Base-by-base conservation (phyloP, 2,113 vertebrate species). In the Coryphaenoides rupestris region DNA sequence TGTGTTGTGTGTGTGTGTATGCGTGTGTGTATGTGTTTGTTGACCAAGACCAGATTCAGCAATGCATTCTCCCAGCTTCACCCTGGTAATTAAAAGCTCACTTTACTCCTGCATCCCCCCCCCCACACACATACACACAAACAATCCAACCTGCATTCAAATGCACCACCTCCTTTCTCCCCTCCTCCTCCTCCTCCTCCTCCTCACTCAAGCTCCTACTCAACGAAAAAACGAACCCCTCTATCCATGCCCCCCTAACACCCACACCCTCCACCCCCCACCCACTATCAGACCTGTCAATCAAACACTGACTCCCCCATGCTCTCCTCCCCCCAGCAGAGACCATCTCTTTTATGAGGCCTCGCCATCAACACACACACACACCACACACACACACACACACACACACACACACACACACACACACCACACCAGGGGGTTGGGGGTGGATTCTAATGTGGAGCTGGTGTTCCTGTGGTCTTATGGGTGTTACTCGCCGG, bases 81-180 rank as follows among this genome's bases (percentile, higher is more conserved):
- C 90, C 91, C 91, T 86, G 89, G 92, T 92, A 90, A 91, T 95
- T 95, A 98, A 95, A 94, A 93, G 92, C 94, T 94, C 92, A 92
- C 91, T 95, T 93, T 91, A 90, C 91, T 91, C 86, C 92, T 90
- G 93, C 88, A 87, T 90, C n/a, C 50, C 64, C 56, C 45, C 55
- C 55, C 45, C 57, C 59, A 72, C 69, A 65, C 69, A 72, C 62
- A 55, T 47, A 61, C 49, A 54, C 47, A 63, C 58, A 40, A 21
- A 53, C 45, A 28, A 58, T 67, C 69, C 69, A 77, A 79, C 79
- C 73, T 70, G 72, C 73, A 83, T 79, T 79, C 69, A 82, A 62
- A 60, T 68, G 47, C 69, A 46, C 70, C 45, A 46, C 54, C 67
- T 74, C 65, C 66, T 50, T 62, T 65, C 53, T 59, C 19, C n/a